Evolutionary conservation across 2,113 vertebrate species (phyloP), one percentile per base, ranked within the genome.

Genomic region (Alosa alosa): DNA sequence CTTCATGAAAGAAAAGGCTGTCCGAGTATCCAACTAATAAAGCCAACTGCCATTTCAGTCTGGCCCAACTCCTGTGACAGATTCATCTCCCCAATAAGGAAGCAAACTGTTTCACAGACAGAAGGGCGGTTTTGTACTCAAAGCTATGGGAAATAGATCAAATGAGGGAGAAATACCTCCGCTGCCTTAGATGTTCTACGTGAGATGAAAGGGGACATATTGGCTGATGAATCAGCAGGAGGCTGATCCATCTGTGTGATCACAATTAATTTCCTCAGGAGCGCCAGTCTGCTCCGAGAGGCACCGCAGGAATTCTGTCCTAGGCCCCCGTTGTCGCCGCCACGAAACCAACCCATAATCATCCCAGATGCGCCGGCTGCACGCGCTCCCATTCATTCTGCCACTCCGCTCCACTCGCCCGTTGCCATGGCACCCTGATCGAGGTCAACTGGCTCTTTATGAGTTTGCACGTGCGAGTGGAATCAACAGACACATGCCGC

Each of bases 401-500:
- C 81, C 6, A 4, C 31, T 78, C 31, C 1, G 64, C 68, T 75
- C 72, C 4, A 15, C 64, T 84, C 84, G 75, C 88, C 85, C n/a
- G 90, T 94, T 93, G 92, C 92, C 93, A 93, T 94, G 92, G 91
- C 49, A 86, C 90, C 88, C 84, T 85, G 81, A 91, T 91, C 91
- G 87, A 94, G 92, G 93, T 94, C 93, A 93, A 88, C 90, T 85
- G 57, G 85, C 64, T 83, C 91, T 92, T 90, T 88, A 86, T 84
- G 87, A 91, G 82, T 83, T 82, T 52, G 89, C 91, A 90, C 88
- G 85, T 93, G 89, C 86, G 89, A 86, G 83, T 89, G 88, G 91
- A 91, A 88, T 91, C 89, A 91, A 89, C 91, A 91, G 90, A 91
- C 92, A 91, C 92, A 90, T 85, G 90, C 88, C 85, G 88, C 88